Conservation (phyloP, 92 coral and sea anemone species). For the Palythoa heliodiscus region DNA sequence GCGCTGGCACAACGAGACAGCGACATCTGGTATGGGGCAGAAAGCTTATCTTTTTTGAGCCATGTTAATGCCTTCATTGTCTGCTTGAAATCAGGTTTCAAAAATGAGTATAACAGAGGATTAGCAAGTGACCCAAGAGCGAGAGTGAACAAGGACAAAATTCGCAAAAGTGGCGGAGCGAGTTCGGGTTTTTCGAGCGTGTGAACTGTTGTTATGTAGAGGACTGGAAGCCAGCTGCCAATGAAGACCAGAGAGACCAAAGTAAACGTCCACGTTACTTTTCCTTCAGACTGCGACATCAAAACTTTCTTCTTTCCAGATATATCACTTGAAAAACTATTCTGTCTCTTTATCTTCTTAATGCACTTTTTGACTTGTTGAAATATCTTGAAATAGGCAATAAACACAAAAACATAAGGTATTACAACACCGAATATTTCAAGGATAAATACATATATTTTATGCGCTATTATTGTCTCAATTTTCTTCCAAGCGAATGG, state of each 20-base stretch:
- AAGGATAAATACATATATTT: conserved; percentile 61
- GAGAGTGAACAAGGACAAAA: conserved; percentile 65
- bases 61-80: conserved; percentile 18
- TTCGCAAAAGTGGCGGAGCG: conserved; percentile 59
- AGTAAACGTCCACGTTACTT: conserved; percentile 67
- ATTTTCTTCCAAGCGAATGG: conserved; percentile 72
- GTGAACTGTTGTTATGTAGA: conserved; percentile 74
- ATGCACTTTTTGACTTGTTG: conserved; percentile 59
- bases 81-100: conserved; percentile 76
- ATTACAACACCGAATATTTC: conserved; percentile 67
- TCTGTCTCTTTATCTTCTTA: conserved; percentile 41
- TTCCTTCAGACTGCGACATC: conserved; percentile 52
- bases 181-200: conserved; percentile 50
- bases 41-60: conserved; percentile 8
- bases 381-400: conserved; percentile 66
- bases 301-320: conserved; percentile 50
- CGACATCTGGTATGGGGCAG: neutral
- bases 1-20: neutral
- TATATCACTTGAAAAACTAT: conserved; percentile 21
- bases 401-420: conserved; percentile 62
- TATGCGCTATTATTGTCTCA: conserved; percentile 50
- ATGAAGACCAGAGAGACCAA: conserved; percentile 73
- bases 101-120: conserved; percentile 73
- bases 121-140: conserved; percentile 78
- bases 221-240: conserved; percentile 75